Percentiles rank a stretch among this genome's conserved stretches.
phyloP scores from a whole-genome alignment of 2,888 invertebrate species.

The Idaea dimidiata region DNA sequence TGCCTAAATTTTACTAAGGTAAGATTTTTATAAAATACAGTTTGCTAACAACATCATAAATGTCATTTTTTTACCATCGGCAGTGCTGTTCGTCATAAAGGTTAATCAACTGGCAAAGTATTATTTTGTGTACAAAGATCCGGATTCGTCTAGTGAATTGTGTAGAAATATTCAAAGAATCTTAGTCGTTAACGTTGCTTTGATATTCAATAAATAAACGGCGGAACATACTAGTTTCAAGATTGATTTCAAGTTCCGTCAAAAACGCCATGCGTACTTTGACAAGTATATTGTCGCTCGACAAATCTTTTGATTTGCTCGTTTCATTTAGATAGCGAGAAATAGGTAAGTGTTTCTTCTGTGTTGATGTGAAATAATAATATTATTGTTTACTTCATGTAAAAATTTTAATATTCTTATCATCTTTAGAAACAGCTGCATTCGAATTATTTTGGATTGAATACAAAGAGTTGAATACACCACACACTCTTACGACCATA shows the following conservation, averaged over 20 bases:
- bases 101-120: constrained; percentile 49
- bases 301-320: background rate
- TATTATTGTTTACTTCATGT: background rate
- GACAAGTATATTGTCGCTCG: background rate
- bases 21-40: constrained; percentile 36
- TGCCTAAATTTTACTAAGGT: constrained; percentile 76
- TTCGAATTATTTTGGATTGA: background rate
- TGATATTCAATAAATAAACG: background rate
- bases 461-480: background rate
- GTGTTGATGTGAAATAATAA: background rate
- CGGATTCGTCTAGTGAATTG: constrained; percentile 24
- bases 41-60: background rate
- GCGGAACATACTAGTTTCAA: background rate
- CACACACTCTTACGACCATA: background rate
- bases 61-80: constrained; percentile 42
- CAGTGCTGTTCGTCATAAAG: constrained; percentile 61
- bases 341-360: background rate
- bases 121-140: constrained; percentile 29
- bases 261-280: constrained; percentile 1
- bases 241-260: constrained; percentile 4
- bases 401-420: background rate
- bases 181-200: background rate
- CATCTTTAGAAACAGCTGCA: background rate
- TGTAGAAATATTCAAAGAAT: background rate
- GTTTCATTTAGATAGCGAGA: background rate